Evolutionary conservation across 2,888 invertebrate species (phyloP), one percentile per base, ranked within the genome.

Genomic region (Xestia sexstrigata): DNA sequence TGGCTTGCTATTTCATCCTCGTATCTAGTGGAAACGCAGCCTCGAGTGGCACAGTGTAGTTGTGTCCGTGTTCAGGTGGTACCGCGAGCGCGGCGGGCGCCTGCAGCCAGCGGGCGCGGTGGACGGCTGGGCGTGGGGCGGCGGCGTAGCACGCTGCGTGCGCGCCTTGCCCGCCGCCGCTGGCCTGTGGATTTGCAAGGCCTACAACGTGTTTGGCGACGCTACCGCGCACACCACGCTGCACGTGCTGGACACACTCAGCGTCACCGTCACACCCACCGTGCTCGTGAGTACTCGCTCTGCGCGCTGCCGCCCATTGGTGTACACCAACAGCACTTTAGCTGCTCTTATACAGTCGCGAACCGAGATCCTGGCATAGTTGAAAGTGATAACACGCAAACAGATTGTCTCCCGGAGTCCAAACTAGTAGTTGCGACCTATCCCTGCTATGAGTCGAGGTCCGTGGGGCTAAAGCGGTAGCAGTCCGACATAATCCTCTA

Each of bases 151-250:
- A 95, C 97, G 97, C 84, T 98, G 98, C 93, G 96, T 97, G 81
- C 97, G 97, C 88, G 98, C 97, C 89, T 94, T 96, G 7, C 97
- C 97, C 7, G 93, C 96, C 71, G 97, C 97, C 89, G 96, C 97
- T 45, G 98, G 98, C 55, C 95, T 97, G 69, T 98, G 98, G 97
- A 97, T 97, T 74, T 98, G 98, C 94, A 97, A 97, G 87, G 98
- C 97, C 15, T 97, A 97, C 91, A 98, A 98, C 94, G 96, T 97
- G 85, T 97, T 97, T 88, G 98, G 98, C 7, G 97, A 97, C 91
- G 97, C 97, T 89, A 97, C 97, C 58, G 97, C 97, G 70, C 97
- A 97, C 88, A 96, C 97, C 79, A 96, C 97, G 78, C 95, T 98
- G 45, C 95, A 96, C 69, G 97, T 98, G 60, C 97, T 97, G 69